Conservation (phyloP, 2,888 invertebrate species). For the Boloria selene region DNA sequence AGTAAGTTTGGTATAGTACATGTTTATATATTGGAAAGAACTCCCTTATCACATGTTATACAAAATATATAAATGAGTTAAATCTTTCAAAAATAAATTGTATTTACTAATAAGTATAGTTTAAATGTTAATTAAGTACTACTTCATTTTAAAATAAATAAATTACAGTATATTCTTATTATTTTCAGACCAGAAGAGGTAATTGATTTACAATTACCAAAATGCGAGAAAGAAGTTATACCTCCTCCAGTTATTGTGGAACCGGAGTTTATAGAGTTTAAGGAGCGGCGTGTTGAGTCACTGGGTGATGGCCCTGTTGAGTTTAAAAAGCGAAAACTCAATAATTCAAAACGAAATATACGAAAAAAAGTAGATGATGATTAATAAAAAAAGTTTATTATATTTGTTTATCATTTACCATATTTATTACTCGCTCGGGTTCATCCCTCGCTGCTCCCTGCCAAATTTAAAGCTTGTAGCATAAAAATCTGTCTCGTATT, state of each 20-base stretch:
- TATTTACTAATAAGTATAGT: no score
- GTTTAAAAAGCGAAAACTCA: constrained; percentile 88
- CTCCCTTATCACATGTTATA: no score
- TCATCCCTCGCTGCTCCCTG: no score
- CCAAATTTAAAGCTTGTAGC: no score
- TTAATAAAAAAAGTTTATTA: constrained; percentile 45
- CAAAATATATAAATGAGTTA: no score
- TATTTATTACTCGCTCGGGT: no score
- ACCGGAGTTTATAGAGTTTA: constrained; percentile 77
- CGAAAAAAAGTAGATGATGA: constrained; percentile 85
- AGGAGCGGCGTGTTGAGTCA: constrained; percentile 83
- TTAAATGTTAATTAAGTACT: neutral
- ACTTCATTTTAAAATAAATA: neutral
- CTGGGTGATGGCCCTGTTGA: constrained; percentile 78
- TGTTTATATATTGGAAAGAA: neutral
- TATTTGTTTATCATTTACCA: neutral
- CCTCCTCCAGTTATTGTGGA: constrained; percentile 77
- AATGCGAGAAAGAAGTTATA: constrained; percentile 65
- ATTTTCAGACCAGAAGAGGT: constrained; percentile 54
- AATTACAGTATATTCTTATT: constrained; percentile 5
- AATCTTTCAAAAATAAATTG: no score
- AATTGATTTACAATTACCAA: constrained; percentile 88
- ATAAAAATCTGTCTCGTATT: no score
- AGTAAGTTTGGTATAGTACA: constrained; percentile 66
- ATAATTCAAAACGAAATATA: constrained; percentile 82